Conservation (phyloP, 2,113 vertebrate species). For the Notothenia coriiceps region DNA sequence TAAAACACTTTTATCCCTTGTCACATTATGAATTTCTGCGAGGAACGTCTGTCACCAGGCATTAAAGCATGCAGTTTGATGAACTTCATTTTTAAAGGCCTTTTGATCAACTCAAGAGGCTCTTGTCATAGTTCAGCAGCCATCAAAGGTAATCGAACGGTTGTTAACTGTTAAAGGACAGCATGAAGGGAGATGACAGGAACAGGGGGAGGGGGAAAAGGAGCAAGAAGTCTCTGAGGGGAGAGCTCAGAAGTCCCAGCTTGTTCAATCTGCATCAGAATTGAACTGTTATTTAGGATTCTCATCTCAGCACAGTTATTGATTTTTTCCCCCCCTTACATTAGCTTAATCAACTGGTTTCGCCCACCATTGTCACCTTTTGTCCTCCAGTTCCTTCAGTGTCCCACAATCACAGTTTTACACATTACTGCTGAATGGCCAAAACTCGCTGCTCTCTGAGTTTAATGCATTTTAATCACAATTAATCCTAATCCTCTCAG, state of each 20-base stretch:
- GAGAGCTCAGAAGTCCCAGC: constrained; percentile 31
- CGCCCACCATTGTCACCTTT: constrained; percentile 39
- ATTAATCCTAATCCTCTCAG: constrained; percentile 79
- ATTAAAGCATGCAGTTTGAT: constrained; percentile 41
- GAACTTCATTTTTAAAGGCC: constrained; percentile 58
- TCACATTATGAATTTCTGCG: constrained; percentile 17
- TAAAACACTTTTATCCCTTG: neutral
- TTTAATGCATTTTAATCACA: constrained; percentile 76
- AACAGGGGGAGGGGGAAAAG: neutral
- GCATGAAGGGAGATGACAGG: constrained; percentile 8
- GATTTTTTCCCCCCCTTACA: constrained; percentile 51
- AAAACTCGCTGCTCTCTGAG: constrained; percentile 50
- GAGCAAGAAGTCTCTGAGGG: constrained; percentile 37
- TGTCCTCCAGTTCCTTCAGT: constrained; percentile 60
- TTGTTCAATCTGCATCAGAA: constrained; percentile 69
- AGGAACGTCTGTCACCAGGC: constrained; percentile 31
- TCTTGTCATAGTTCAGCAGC: constrained; percentile 63
- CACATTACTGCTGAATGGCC: constrained; percentile 62
- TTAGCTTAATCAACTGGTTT: constrained; percentile 66
- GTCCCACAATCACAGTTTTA: constrained; percentile 54
- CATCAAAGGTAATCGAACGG: constrained; percentile 58
- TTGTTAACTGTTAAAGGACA: constrained; percentile 47
- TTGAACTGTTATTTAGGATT: constrained; percentile 71
- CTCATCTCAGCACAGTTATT: constrained; percentile 65
- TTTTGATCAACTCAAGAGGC: constrained; percentile 61